Evolutionary conservation across 2,113 vertebrate species (phyloP).

Genomic region (Perca flavescens): DNA sequence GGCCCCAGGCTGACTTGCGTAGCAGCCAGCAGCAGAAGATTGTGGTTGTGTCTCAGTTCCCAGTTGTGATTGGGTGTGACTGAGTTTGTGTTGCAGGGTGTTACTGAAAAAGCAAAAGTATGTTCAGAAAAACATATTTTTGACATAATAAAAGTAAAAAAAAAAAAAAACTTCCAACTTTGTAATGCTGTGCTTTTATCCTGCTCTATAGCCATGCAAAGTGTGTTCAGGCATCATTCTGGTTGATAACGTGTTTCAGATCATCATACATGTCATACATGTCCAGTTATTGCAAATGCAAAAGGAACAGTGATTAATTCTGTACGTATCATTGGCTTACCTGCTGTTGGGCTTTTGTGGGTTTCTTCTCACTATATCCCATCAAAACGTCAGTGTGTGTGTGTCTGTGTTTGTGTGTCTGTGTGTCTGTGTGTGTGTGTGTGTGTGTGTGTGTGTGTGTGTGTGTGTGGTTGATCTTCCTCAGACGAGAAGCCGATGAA

Average conservation of each 20-base stretch:
- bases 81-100: conserved; percentile 49
- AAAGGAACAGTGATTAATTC: not conserved
- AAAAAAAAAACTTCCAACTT: conserved; percentile 7
- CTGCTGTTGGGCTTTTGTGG: not conserved
- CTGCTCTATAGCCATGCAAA: not conserved
- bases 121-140: conserved; percentile 36
- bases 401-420: conserved; percentile 3
- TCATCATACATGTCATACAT: not conserved
- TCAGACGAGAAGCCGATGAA: conserved; percentile 96
- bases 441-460: conserved; percentile 3
- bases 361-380: not conserved
- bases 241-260: not conserved
- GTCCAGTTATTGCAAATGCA: not conserved
- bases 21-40: conserved; percentile 48
- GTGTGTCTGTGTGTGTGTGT: not conserved
- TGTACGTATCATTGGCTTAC: not conserved
- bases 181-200: not conserved
- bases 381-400: conserved; percentile 2
- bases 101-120: conserved; percentile 54
- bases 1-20: conserved; percentile 10
- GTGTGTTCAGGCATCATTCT: not conserved
- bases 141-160: conserved; percentile 29
- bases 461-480: conserved; percentile 14
- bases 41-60: conserved; percentile 54
- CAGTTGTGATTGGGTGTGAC: conserved; percentile 59